These are phyloP conservation scores for Sympetrum striolatum DNA, from an alignment of 2,888 invertebrate genomes.

Conservation along the genomic window DNA sequence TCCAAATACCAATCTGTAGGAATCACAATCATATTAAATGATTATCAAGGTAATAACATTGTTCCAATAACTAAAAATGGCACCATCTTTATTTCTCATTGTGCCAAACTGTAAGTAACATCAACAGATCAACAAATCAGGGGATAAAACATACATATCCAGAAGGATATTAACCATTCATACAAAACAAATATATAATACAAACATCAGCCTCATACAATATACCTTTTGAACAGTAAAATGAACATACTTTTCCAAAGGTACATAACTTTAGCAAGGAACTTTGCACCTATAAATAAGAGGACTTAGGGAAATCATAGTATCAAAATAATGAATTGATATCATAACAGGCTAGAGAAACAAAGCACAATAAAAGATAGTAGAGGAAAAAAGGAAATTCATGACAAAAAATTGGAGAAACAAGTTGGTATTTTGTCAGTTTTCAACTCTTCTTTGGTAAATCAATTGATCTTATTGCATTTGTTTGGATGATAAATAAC, in stretches of 20 bases:
- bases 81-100: background rate
- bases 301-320: background rate
- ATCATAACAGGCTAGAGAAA: background rate
- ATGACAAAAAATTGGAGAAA: background rate
- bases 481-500: background rate
- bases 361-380: background rate
- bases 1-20: background rate
- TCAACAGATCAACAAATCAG: slow-evolving; percentile 26
- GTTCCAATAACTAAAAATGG: background rate
- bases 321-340: background rate
- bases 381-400: background rate
- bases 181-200: slow-evolving; percentile 6
- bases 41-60: background rate
- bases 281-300: slow-evolving; percentile 31
- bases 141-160: background rate
- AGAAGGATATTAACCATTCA: background rate
- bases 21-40: background rate
- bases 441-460: background rate
- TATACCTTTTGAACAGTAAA: slow-evolving; percentile 33
- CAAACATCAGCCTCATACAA: background rate
- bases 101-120: slow-evolving; percentile 1
- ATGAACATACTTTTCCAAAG: slow-evolving; percentile 25
- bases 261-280: slow-evolving; percentile 23
- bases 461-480: background rate
- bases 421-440: background rate